phyloP scores from a whole-genome alignment of 2,113 vertebrate species.

The Campylorhamphus procurvoides region DNA sequence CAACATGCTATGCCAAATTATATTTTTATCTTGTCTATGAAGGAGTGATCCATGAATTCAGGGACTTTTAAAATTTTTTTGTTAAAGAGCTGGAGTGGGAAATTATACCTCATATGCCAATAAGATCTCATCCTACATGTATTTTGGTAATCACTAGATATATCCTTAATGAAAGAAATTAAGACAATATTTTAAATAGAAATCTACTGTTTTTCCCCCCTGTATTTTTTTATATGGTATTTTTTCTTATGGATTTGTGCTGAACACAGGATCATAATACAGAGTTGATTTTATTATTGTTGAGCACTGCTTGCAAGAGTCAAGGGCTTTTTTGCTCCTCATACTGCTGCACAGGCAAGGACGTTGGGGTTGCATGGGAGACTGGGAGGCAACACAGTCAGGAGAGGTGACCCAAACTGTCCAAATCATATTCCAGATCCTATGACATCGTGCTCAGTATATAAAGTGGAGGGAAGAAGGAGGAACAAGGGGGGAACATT shows the following conservation, averaged over 20 bases:
- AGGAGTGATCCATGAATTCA: neutral
- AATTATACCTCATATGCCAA: neutral
- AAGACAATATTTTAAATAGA: neutral
- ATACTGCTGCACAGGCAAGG: fast-evolving
- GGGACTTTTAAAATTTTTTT: neutral
- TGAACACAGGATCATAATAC: neutral
- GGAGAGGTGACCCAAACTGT: neutral
- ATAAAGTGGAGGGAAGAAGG: neutral
- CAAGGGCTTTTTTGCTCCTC: neutral
- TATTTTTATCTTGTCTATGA: neutral
- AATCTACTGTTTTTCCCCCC: fast-evolving
- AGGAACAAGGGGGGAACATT: neutral
- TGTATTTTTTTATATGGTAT: neutral
- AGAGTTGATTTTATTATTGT: neutral
- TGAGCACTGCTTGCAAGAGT: neutral
- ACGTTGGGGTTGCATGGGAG: fast-evolving
- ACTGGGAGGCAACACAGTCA: fast-evolving
- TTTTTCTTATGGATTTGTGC: neutral
- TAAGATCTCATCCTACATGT: neutral
- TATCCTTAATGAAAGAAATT: neutral
- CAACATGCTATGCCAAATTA: neutral
- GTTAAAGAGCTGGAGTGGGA: neutral
- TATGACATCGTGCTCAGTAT: too few species aligned
- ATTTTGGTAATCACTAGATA: neutral
- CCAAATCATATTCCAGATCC: neutral